Evolutionary conservation across 1,140 invertebrate genomes (phyloP), one percentile per base, ranked within the genome.

Genomic region (Manduca sexta): DNA sequence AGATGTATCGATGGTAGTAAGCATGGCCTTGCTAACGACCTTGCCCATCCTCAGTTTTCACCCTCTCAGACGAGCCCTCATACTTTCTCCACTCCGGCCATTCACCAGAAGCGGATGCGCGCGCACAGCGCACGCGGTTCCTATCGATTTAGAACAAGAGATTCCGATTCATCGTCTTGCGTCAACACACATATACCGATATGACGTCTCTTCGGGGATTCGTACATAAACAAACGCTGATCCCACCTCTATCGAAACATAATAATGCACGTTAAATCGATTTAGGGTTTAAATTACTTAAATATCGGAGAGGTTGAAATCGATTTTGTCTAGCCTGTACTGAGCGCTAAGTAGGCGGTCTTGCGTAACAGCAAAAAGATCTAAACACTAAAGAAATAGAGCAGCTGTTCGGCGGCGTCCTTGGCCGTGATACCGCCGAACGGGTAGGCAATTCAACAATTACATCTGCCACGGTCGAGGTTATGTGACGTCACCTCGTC

Each of bases 401-500:
- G 59, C 74, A 73, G 70, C 69, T 74, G 72, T 66, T 69, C 40
- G 52, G 39, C 43, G 53, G 40, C 53, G 69, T 74, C 77, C 79
- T 84, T 84, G 77, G 70, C 79, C 74, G 75, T 84, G 74, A 83
- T 70, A 71, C 57, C 54, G 63, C 56, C 66, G 60, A 62, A 60
- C 61, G 61, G 58, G 62, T 61, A 69, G 52, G 60, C 64, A 76
- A 78, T 69, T 74, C 64, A 72, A 76, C 74, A 76, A 74, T 76
- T 79, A 79, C 71, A 72, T 72, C 62, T 65, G 58, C 56, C 70
- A 70, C 63, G 68, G 68, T 64, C 72, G 64, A 76, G 63, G 64
- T 39, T 47, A 34, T 17, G 49, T 52, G 54, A 60, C 46, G 49
- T 46, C 45, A 56, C 56, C 52, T 50, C 13, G n/a, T 35, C n/a